Evolutionary conservation across 2,797 vertebrate genomes (phyloP), one percentile per base, ranked within the genome.

Genomic region (Arremon aurantiirostris): DNA sequence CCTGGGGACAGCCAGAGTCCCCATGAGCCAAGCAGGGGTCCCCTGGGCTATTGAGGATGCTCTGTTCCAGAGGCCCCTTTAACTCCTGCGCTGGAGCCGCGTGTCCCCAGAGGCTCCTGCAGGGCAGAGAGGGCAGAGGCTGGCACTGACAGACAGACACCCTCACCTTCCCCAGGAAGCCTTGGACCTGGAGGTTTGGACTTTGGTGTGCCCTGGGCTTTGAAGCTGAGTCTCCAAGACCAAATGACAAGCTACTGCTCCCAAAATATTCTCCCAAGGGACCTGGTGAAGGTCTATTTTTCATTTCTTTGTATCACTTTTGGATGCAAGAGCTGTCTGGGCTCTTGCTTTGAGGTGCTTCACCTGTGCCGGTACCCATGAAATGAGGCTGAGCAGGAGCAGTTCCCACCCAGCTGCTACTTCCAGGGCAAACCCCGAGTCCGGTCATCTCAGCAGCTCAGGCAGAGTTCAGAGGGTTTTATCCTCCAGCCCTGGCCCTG

Each of bases 11-110:
- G 59, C 6, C 50, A 35, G 32, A 24, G 64, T 23, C 44, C 18
- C 70, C 24, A 0, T 5, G 42, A 55, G 49, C 47, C 0, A 1
- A 50, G 76, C 4, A 1, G 44, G 34, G 34, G 32, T 61, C 30
- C 64, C 44, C 69, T 14, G 39, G 35, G 57, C 69, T 91, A 50
- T 63, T 2, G 3, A 59, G 46, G 39, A 28, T 35, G 28, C 49
- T 66, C 4, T 42, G 20, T 42, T 69, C 39, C 77, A 63, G 21
- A 28, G 22, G 11, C 34, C 35, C 26, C 68, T 65, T 50, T 22
- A 14, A 22, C 61, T 68, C 37, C 73, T 26, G 55, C 28, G 1
- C 1, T 14, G 42, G 28, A 37, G 60, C 3, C 0, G 27, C 20
- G 64, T 69, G 64, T 57, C n/a, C 39, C 30, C 49, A 9, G 2